Evolutionary conservation across 2,888 invertebrate genomes (phyloP).

Genomic region (Macrophya alboannulata): DNA sequence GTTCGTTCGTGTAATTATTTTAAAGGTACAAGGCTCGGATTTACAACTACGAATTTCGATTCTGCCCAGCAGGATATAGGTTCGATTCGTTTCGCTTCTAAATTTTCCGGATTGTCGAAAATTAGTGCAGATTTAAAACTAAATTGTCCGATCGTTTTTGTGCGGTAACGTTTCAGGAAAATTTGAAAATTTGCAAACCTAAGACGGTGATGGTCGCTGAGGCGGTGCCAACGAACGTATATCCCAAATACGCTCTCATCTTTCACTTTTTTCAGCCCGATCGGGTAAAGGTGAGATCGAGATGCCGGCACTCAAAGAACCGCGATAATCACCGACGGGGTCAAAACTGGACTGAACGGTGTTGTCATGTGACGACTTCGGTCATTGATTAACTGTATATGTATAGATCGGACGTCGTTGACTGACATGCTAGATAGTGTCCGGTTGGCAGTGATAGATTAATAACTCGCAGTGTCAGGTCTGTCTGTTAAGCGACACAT

Average conservation of each 20-base stretch:
- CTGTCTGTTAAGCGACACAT: too few species aligned
- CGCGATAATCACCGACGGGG: constrained; percentile 27
- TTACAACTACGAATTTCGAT: too few species aligned
- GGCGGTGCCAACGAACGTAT: constrained; percentile 77
- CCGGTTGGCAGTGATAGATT: too few species aligned
- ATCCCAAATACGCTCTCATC: constrained; percentile 77
- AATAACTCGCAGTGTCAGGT: too few species aligned
- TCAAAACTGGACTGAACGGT: constrained; percentile 58
- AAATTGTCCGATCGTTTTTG: background rate
- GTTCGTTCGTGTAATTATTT: too few species aligned
- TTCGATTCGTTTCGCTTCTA: too few species aligned
- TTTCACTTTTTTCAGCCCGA: constrained; percentile 55
- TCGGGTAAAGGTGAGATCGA: constrained; percentile 43
- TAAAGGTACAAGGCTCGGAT: too few species aligned
- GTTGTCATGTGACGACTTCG: constrained; percentile 74
- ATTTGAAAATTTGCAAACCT: constrained; percentile 71
- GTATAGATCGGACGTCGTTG: background rate
- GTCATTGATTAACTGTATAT: constrained; percentile 24
- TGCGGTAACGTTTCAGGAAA: background rate
- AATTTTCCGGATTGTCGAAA: background rate
- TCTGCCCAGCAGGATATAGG: too few species aligned
- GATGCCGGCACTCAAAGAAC: constrained; percentile 5
- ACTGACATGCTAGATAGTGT: background rate
- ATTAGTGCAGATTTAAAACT: background rate
- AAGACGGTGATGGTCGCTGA: constrained; percentile 76